These are phyloP conservation scores for Jaculus jaculus DNA, from an alignment of 2,113 vertebrate genomes.

Conservation along the genomic window DNA sequence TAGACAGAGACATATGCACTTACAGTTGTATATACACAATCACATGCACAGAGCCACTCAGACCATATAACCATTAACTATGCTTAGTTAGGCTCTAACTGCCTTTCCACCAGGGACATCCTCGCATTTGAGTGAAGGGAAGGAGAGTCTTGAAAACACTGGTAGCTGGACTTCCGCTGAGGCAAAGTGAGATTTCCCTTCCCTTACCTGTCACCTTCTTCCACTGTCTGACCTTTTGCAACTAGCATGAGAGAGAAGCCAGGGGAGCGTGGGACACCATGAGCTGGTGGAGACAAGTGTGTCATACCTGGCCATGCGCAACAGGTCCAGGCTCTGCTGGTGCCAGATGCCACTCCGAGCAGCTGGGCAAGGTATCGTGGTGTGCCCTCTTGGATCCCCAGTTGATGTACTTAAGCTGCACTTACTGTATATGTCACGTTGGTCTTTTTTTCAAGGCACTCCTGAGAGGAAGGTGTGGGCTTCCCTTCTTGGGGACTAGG, in stretches of 20 bases:
- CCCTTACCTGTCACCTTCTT: not conserved
- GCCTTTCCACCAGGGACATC: not conserved
- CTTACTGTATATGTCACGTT: not conserved
- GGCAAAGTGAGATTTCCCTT: not conserved
- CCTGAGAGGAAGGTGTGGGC: not conserved
- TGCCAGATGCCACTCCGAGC: not conserved
- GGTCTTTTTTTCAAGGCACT: not conserved
- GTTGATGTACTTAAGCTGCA: not conserved
- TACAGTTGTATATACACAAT: not conserved
- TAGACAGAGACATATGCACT: not conserved
- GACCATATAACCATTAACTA: not conserved
- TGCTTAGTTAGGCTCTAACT: not conserved
- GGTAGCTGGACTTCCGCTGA: not conserved
- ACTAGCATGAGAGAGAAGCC: not conserved
- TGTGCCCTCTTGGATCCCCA: too few species aligned
- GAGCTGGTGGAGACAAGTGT: not conserved
- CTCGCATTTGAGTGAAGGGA: not conserved
- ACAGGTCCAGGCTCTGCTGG: not conserved
- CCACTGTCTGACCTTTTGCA: not conserved
- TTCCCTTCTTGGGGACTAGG: not conserved
- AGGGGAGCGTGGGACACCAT: not conserved
- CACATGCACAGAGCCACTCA: not conserved
- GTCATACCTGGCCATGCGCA: too few species aligned
- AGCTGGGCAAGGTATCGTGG: not conserved
- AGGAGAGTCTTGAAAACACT: not conserved